Percentiles rank a stretch among this genome's conserved stretches.
Evolutionary conservation across 2,888 invertebrate species (phyloP).

Genomic region (Trypoxylon attenuatum): DNA sequence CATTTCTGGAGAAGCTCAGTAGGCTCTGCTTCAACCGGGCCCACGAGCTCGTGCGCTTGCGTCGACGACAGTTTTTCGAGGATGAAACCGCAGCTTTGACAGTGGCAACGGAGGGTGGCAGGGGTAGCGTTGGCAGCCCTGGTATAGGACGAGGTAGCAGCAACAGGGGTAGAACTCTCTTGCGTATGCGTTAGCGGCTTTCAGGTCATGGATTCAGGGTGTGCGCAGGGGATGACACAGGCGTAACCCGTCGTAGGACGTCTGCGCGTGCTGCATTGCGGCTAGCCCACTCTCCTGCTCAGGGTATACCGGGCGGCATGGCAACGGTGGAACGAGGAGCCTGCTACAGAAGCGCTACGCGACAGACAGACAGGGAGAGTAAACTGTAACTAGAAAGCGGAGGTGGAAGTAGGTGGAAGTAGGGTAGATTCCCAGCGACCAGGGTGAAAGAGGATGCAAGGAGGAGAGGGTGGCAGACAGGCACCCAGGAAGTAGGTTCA

Average conservation of each 20-base stretch:
- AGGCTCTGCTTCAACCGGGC: too few relatives aligned
- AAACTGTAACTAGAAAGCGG: not conserved
- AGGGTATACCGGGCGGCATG: conserved; percentile 19
- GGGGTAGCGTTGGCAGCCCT: not conserved
- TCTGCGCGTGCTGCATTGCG: conserved; percentile 70
- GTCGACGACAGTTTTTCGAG: not conserved
- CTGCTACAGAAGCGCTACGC: not conserved
- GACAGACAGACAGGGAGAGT: not conserved
- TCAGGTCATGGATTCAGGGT: conserved; percentile 52
- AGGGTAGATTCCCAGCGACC: not conserved
- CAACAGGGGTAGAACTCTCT: conserved; percentile 12
- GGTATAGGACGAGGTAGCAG: not conserved
- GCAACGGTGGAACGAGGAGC: not conserved
- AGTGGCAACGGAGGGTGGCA: not conserved
- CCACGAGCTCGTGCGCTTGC: too few relatives aligned
- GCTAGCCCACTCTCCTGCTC: conserved; percentile 54
- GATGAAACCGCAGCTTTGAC: not conserved
- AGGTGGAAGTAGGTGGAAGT: not conserved
- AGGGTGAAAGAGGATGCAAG: not conserved
- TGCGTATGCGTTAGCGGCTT: conserved; percentile 35
- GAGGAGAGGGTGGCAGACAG: not conserved
- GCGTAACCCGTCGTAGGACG: conserved; percentile 60
- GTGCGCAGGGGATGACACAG: conserved; percentile 56
- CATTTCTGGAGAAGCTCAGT: too few relatives aligned
- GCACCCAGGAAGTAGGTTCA: too few relatives aligned